phyloP scores from a whole-genome alignment of 2,113 vertebrate genomes.

The Colistium nudipinnis region DNA sequence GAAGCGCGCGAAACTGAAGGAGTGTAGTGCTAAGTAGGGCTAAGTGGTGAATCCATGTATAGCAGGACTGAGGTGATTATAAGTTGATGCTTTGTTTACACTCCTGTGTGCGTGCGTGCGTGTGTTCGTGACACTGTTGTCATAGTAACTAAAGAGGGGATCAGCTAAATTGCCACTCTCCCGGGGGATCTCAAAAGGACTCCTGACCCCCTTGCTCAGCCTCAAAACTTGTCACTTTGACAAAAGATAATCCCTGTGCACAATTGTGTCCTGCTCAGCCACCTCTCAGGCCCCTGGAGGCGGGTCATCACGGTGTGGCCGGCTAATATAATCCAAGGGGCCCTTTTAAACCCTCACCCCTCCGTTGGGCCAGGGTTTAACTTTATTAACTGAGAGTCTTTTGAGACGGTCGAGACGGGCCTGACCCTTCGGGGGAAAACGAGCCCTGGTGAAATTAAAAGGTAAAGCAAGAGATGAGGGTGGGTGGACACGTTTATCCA shows the following conservation, averaged over 20 bases:
- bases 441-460: constrained; percentile 35
- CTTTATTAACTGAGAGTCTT: constrained; percentile 68
- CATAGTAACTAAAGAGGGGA: constrained; percentile 50
- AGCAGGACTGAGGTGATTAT: constrained; percentile 17
- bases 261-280: constrained; percentile 66
- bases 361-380: constrained; percentile 46
- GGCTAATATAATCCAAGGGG: constrained; percentile 57
- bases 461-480: not conserved
- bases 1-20: constrained; percentile 19
- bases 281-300: constrained; percentile 52
- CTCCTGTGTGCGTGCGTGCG: constrained; percentile 9
- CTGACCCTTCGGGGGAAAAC: constrained; percentile 44
- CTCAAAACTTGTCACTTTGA: constrained; percentile 64
- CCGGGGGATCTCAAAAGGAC: constrained; percentile 51
- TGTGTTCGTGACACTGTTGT: constrained; percentile 16
- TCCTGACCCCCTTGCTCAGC: constrained; percentile 28
- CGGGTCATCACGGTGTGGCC: constrained; percentile 18
- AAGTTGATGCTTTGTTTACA: constrained; percentile 34
- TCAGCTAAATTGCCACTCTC: constrained; percentile 50
- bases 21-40: constrained; percentile 23
- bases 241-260: constrained; percentile 66
- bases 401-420: constrained; percentile 49
- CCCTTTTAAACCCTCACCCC: constrained; percentile 46
- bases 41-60: no score
- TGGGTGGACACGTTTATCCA: not conserved